A percentile compares a stretch with the other conserved stretches of the same genome.
Conservation (phyloP, 2,113 vertebrate species). For the Pagrus major region DNA sequence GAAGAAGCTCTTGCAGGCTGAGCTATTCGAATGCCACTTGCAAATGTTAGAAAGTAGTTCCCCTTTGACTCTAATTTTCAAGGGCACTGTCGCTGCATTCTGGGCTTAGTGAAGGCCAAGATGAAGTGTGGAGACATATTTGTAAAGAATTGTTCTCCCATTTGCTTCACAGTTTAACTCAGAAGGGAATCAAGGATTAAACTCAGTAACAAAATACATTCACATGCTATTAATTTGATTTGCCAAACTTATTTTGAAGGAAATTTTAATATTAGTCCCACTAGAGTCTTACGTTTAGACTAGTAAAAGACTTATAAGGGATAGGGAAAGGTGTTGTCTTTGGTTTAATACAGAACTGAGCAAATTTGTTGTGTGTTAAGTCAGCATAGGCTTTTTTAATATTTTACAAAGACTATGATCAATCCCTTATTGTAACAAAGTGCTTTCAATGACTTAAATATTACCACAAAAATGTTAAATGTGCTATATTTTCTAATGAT, state of each 20-base stretch:
- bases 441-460: background rate
- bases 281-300: too few relatives aligned
- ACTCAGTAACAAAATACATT: background rate
- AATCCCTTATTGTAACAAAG: background rate
- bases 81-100: too few relatives aligned
- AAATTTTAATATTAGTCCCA: too few relatives aligned
- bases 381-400: background rate
- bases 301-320: background rate
- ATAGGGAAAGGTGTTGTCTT: background rate
- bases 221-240: background rate
- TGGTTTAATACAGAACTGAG: background rate
- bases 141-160: too few relatives aligned
- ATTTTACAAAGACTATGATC: background rate
- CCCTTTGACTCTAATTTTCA: too few relatives aligned
- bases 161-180: background rate
- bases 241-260: too few relatives aligned
- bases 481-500: background rate
- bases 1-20: too few relatives aligned
- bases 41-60: too few relatives aligned
- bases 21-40: too few relatives aligned
- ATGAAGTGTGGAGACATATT: too few relatives aligned
- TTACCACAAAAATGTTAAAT: background rate
- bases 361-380: background rate
- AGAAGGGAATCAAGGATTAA: background rate
- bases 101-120: too few relatives aligned